phyloP scores from a whole-genome alignment of 1,140 invertebrate genomes.

The Camponotus vicinus region DNA sequence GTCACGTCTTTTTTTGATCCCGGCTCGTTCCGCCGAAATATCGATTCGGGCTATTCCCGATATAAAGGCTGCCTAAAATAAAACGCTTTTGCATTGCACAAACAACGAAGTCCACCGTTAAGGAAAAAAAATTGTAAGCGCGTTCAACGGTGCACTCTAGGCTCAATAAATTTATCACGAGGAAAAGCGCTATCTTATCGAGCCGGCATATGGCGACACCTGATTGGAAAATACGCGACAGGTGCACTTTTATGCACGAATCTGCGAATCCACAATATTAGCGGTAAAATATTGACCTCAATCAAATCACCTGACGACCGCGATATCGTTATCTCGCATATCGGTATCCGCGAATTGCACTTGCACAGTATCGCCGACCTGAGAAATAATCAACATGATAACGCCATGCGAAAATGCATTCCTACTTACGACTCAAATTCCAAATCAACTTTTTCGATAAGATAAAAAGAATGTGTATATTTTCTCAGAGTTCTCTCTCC shows the following conservation, averaged over 20 bases:
- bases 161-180: constrained; percentile 60
- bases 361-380: constrained; percentile 41
- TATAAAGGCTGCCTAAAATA: constrained; percentile 26
- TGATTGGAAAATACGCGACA: constrained; percentile 59
- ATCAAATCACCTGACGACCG: constrained; percentile 63
- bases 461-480: constrained; percentile 57
- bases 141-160: constrained; percentile 11
- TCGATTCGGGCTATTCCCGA: constrained; percentile 40
- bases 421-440: background rate
- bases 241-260: constrained; percentile 38
- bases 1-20: constrained; percentile 15
- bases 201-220: constrained; percentile 35
- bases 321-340: constrained; percentile 42
- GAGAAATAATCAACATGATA: constrained; percentile 64
- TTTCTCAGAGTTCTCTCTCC: background rate
- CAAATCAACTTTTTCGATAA: constrained; percentile 56
- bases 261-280: constrained; percentile 16
- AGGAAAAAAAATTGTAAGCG: constrained; percentile 11
- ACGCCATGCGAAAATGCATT: constrained; percentile 30
- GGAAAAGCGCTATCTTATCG: constrained; percentile 50
- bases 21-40: constrained; percentile 31
- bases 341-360: constrained; percentile 64
- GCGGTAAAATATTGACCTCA: constrained; percentile 67
- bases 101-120: background rate
- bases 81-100: constrained; percentile 24